A percentile compares a stretch with the other conserved stretches of the same genome.
Evolutionary conservation across 2,888 invertebrate genomes (phyloP).

Genomic region (Coecobrya sp.): DNA sequence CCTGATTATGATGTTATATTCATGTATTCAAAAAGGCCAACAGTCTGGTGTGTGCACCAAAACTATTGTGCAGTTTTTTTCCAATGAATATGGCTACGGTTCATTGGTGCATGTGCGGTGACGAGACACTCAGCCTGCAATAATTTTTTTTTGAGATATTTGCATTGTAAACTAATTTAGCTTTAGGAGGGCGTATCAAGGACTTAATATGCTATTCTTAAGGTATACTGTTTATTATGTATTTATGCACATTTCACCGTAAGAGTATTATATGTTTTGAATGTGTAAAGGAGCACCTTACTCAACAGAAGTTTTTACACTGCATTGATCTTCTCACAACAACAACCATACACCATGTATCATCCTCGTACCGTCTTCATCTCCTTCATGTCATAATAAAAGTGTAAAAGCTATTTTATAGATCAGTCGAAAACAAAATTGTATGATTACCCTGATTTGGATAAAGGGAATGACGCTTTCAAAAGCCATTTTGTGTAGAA

Average conservation of each 20-base stretch:
- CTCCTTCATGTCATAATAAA: constrained; percentile 20
- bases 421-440: constrained; percentile 45
- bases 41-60: not conserved
- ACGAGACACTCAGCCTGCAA: constrained; percentile 9
- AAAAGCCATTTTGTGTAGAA: constrained; percentile 49
- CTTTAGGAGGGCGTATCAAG: constrained; percentile 76
- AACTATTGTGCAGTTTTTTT: constrained; percentile 1
- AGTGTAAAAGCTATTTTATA: constrained; percentile 40
- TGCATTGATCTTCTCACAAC: not conserved
- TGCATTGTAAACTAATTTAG: constrained; percentile 79
- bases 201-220: constrained; percentile 50
- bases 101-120: constrained; percentile 52
- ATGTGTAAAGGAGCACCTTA: constrained; percentile 27
- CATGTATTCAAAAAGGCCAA: constrained; percentile 42
- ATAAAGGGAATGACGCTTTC: constrained; percentile 62
- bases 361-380: not conserved
- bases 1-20: constrained; percentile 48
- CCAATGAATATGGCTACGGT: constrained; percentile 59
- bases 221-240: constrained; percentile 3
- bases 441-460: constrained; percentile 73
- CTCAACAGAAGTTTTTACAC: not conserved
- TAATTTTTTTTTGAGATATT: constrained; percentile 51
- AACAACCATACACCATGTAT: not conserved
- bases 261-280: constrained; percentile 13
- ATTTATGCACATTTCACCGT: constrained; percentile 31